Evolutionary conservation across 2,113 vertebrate genomes (phyloP).

Genomic region (Chionomys nivalis): DNA sequence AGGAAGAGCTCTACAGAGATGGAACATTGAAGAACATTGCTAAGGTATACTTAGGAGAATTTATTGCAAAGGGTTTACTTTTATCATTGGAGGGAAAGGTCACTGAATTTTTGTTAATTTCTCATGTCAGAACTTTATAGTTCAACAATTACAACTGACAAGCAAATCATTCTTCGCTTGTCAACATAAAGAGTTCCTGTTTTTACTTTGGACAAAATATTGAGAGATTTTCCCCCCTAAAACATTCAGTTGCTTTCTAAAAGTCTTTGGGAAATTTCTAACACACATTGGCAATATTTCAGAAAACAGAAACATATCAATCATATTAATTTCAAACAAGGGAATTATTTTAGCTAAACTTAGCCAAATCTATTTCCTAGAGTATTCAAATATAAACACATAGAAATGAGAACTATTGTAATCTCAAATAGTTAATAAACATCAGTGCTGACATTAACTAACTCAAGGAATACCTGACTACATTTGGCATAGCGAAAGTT

Average conservation of each 20-base stretch:
- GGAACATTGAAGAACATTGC: slow-evolving; percentile 41
- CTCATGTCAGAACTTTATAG: slow-evolving; percentile 54
- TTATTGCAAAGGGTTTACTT: slow-evolving; percentile 60
- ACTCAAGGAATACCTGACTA: not conserved
- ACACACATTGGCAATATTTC: not conserved
- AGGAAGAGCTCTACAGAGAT: slow-evolving; percentile 29
- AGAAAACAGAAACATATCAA: not conserved
- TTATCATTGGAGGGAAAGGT: slow-evolving; percentile 63
- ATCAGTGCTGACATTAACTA: not conserved
- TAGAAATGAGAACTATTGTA: not conserved
- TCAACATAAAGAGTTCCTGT: slow-evolving; percentile 44
- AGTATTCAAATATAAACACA: not conserved
- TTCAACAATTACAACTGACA: slow-evolving; percentile 62
- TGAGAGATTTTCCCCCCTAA: slow-evolving; percentile 4
- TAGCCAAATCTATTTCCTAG: not conserved
- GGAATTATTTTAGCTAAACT: not conserved
- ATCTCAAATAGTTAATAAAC: slow-evolving; percentile 20
- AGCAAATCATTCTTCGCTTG: slow-evolving; percentile 57
- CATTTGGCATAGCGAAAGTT: not conserved
- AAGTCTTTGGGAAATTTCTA: slow-evolving; percentile 37
- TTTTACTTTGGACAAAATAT: slow-evolving; percentile 39
- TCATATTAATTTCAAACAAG: not conserved
- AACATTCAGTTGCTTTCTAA: not conserved
- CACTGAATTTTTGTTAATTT: slow-evolving; percentile 63
- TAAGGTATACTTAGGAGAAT: slow-evolving; percentile 57